Base-by-base conservation (phyloP, 2,797 vertebrate species). In the Oceanodroma leucorhoa region DNA sequence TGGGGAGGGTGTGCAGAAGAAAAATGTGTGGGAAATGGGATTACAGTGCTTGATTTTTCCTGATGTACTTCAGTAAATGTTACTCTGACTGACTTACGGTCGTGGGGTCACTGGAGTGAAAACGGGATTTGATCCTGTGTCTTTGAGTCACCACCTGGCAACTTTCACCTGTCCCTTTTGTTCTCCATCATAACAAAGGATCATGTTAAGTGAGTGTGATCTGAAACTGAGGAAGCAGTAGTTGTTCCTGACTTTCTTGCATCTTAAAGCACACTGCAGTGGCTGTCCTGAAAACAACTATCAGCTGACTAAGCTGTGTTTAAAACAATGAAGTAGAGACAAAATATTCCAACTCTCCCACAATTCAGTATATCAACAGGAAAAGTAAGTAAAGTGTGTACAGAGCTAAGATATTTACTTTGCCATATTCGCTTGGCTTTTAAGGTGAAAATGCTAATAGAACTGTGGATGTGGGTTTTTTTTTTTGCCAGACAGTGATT, bases 141-240 rank as follows among this genome's bases (percentile, higher is more conserved):
- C 43, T 71, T 38, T 43, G 32, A 75, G 62, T 57, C 34, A 15
- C 7, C 26, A 65, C 30, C 4, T 0, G 0, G 27, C 20, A 62
- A 7, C 20, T 58, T 60, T 48, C 46, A 45, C 18, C 29, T 48
- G 41, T 34, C 18, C 19, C 9, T 64, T 72, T 72, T 61, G 14
- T 19, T 82, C 69, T 50, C 12, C 6, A 0, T 40, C 6, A 1
- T 50, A 70, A 22, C 11, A 46, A 30, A 76, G 17, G 55, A 46
- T 20, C 1, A 0, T 1, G 8, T 23, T 77, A 69, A 58, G 16
- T 32, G 5, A 40, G 18, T 0, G 1, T 1, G 8, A 15, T 13
- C 36, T 71, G 41, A 81, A 87, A 51, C 22, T 32, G 61, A 40
- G 51, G 20, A 65, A 80, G 36, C 7, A 26, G 30, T 64, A 36